phyloP scores from a whole-genome alignment of 2,113 vertebrate species.

The Lasiurus borealis region DNA sequence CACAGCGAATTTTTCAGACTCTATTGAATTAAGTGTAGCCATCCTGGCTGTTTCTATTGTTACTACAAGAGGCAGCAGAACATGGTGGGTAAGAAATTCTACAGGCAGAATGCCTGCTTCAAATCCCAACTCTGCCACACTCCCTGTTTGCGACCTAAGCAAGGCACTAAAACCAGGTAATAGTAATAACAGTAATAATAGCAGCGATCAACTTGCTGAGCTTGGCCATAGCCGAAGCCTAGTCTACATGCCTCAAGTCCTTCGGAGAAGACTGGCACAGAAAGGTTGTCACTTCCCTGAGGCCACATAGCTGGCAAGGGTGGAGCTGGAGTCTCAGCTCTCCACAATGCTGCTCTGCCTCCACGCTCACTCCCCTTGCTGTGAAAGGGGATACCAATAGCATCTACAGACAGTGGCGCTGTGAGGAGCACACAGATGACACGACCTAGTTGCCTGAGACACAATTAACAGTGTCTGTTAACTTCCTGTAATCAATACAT shows the following conservation, averaged over 20 bases:
- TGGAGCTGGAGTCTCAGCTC: not conserved
- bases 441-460: no score
- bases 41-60: not conserved
- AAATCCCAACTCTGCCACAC: not conserved
- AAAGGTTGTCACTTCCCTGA: no score
- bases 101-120: not conserved
- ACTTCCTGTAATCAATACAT: not conserved
- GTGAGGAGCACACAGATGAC: not conserved
- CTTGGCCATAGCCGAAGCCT: fast-evolving
- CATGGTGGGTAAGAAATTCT: no score
- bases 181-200: fast-evolving
- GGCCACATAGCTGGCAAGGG: not conserved
- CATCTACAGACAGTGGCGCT: fast-evolving
- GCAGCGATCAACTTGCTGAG: not conserved
- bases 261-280: not conserved
- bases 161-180: not conserved
- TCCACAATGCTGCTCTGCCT: not conserved
- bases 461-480: not conserved
- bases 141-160: not conserved
- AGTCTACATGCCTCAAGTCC: not conserved
- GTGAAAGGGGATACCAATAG: not conserved
- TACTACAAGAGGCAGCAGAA: not conserved
- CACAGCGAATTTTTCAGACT: fast-evolving
- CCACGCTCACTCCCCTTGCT: not conserved
- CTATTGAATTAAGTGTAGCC: fast-evolving